Conservation (phyloP, 2,888 invertebrate genomes). For the Barypeithes pellucidus region DNA sequence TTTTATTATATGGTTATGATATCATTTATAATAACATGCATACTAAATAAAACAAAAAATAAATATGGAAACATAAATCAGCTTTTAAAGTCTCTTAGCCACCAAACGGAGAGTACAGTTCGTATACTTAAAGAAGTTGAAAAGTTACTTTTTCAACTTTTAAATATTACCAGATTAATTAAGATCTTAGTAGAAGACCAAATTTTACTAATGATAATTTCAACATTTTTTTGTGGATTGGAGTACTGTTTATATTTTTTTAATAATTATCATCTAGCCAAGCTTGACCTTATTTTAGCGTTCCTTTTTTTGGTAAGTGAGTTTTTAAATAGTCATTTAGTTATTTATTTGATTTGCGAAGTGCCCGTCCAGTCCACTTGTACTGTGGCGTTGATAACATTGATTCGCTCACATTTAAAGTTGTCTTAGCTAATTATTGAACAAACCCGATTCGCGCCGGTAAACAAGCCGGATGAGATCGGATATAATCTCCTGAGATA, state of each 20-base stretch:
- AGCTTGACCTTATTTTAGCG: neutral
- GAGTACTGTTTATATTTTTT: neutral
- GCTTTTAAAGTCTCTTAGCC: neutral
- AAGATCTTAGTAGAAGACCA: neutral
- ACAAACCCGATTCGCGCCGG: too few relatives aligned
- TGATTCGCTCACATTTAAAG: too few relatives aligned
- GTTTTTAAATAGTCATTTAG: too few relatives aligned
- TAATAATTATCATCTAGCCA: neutral
- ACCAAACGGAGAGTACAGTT: neutral
- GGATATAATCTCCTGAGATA: too few relatives aligned
- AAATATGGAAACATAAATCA: neutral
- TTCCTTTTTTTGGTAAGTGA: slow-evolving; percentile 9
- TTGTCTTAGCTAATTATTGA: too few relatives aligned
- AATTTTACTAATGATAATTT: neutral
- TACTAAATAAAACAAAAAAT: neutral
- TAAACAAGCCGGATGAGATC: too few relatives aligned
- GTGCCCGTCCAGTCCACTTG: too few relatives aligned
- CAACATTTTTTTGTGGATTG: slow-evolving; percentile 5
- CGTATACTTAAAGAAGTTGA: neutral
- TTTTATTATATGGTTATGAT: neutral
- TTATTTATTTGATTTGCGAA: too few relatives aligned
- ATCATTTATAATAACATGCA: neutral
- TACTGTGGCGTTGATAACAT: too few relatives aligned
- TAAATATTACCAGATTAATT: neutral
- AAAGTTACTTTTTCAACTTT: slow-evolving; percentile 2